phyloP scores from a whole-genome alignment of 2,888 invertebrate species.

The Blastobasis lacticolella region DNA sequence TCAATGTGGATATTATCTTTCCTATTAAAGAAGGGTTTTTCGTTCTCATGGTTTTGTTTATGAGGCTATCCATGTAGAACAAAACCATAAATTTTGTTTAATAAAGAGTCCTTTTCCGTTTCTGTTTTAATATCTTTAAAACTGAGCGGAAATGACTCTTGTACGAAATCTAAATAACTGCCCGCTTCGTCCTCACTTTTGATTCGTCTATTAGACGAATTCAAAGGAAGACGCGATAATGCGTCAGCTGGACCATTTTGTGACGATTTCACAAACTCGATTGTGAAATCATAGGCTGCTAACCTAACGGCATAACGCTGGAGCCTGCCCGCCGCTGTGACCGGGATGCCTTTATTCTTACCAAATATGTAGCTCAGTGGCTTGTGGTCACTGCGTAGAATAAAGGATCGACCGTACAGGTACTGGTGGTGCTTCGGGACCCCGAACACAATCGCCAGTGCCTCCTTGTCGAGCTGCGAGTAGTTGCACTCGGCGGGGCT shows the following conservation, averaged over 20 bases:
- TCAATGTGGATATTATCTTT: slow-evolving; percentile 5
- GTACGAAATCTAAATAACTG: too few relatives aligned
- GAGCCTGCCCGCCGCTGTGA: slow-evolving; percentile 3
- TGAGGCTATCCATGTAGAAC: slow-evolving; percentile 11
- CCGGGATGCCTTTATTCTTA: slow-evolving; percentile 5
- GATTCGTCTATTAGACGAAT: too few relatives aligned
- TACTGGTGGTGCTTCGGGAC: slow-evolving; percentile 12
- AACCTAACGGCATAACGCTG: slow-evolving; percentile 8
- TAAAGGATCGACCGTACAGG: slow-evolving; percentile 5
- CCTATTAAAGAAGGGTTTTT: slow-evolving; percentile 4
- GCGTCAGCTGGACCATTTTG: not conserved
- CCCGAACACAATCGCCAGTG: slow-evolving; percentile 11
- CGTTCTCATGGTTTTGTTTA: not conserved
- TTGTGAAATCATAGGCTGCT: slow-evolving; percentile 5
- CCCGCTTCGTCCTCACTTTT: too few relatives aligned
- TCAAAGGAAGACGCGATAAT: not conserved
- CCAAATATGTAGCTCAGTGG: not conserved
- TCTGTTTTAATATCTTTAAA: too few relatives aligned
- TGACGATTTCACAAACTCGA: slow-evolving; percentile 3
- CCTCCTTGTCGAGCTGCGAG: slow-evolving; percentile 6
- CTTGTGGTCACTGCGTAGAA: not conserved
- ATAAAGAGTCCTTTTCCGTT: not conserved
- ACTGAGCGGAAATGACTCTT: too few relatives aligned
- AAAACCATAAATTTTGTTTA: slow-evolving; percentile 9
- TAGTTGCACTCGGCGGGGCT: not conserved